A percentile compares a stretch with the other conserved stretches of the same genome.
Evolutionary conservation across 2,888 invertebrate species (phyloP).

Genomic region (Drosophila anomelani): DNA sequence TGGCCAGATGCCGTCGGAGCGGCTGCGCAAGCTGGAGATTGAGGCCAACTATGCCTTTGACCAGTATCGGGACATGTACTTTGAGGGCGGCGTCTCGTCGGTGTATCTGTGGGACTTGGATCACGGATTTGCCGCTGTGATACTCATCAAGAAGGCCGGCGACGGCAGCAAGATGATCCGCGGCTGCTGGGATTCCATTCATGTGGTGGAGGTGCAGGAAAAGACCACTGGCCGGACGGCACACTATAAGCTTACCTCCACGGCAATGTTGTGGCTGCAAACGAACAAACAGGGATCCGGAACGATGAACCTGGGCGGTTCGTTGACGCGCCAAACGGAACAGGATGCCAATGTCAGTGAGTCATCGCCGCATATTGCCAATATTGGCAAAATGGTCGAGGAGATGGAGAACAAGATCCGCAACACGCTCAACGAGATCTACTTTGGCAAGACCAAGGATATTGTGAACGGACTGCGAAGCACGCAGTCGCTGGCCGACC

Average conservation of each 20-base stretch:
- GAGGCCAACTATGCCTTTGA: slow-evolving; percentile 99
- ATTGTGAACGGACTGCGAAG: slow-evolving; percentile 96
- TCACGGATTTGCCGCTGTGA: slow-evolving; percentile 98
- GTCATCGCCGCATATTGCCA: slow-evolving; percentile 98
- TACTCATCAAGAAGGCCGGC: slow-evolving; percentile 99
- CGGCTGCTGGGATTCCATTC: slow-evolving; percentile 99
- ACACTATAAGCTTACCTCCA: slow-evolving; percentile 99
- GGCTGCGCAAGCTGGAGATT: slow-evolving; percentile 96
- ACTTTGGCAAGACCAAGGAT: slow-evolving; percentile 99
- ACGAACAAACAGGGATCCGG: slow-evolving; percentile 98
- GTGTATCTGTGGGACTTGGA: slow-evolving; percentile 99
- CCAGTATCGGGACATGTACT: slow-evolving; percentile 99
- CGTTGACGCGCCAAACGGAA: slow-evolving; percentile 98
- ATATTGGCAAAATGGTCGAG: slow-evolving; percentile 99
- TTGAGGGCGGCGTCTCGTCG: slow-evolving; percentile 99
- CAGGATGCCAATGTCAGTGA: slow-evolving; percentile 96
- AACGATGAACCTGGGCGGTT: slow-evolving; percentile 99
- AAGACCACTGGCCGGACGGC: slow-evolving; percentile 97
- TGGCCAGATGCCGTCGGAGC: slow-evolving; percentile 99
- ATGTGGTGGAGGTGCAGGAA: slow-evolving; percentile 99
- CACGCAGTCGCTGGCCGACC: slow-evolving; percentile 93
- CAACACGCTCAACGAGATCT: slow-evolving; percentile 98
- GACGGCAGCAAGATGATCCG: slow-evolving; percentile 99
- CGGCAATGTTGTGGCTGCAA: slow-evolving; percentile 99
- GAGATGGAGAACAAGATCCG: slow-evolving; percentile 99